Evolutionary conservation across 2,888 invertebrate genomes (phyloP).

Genomic region (Blastobasis lacticolella): DNA sequence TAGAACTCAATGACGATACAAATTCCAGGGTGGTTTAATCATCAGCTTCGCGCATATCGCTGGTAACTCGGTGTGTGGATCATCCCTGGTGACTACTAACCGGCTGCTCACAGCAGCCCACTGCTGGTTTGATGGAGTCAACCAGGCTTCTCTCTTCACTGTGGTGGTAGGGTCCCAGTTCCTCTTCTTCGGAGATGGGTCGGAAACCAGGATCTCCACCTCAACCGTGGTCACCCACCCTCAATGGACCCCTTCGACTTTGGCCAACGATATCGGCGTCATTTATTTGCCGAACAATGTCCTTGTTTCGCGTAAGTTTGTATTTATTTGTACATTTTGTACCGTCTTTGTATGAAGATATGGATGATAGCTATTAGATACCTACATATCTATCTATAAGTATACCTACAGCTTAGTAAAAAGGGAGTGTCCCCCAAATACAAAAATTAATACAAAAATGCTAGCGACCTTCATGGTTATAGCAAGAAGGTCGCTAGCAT

Average conservation of each 20-base stretch:
- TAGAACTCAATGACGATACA: too few relatives aligned
- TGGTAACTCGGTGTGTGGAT: constrained; percentile 21
- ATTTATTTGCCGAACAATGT: constrained; percentile 19
- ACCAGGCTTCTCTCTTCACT: constrained; percentile 18
- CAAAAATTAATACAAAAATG: too few relatives aligned
- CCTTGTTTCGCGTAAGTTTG: constrained; percentile 11
- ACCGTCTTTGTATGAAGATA: too few relatives aligned
- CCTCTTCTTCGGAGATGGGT: constrained; percentile 22
- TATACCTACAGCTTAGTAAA: too few relatives aligned
- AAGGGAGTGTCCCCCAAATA: too few relatives aligned
- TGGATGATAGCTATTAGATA: too few relatives aligned
- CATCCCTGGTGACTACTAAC: constrained; percentile 18
- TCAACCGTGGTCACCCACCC: constrained; percentile 19
- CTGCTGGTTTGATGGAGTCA: constrained; percentile 24
- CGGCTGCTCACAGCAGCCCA: constrained; percentile 27
- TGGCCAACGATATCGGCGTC: constrained; percentile 22
- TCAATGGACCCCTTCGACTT: constrained; percentile 14
- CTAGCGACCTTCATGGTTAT: too few relatives aligned
- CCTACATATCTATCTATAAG: too few relatives aligned
- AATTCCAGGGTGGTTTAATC: constrained; percentile 20
- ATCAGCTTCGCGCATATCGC: constrained; percentile 16
- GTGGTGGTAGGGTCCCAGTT: constrained; percentile 24
- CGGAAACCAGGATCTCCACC: constrained; percentile 15
- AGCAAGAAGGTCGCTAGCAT: too few relatives aligned
- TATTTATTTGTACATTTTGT: background rate